Base-by-base conservation (phyloP, 2,113 vertebrate species). In the Neotoma lepida region DNA sequence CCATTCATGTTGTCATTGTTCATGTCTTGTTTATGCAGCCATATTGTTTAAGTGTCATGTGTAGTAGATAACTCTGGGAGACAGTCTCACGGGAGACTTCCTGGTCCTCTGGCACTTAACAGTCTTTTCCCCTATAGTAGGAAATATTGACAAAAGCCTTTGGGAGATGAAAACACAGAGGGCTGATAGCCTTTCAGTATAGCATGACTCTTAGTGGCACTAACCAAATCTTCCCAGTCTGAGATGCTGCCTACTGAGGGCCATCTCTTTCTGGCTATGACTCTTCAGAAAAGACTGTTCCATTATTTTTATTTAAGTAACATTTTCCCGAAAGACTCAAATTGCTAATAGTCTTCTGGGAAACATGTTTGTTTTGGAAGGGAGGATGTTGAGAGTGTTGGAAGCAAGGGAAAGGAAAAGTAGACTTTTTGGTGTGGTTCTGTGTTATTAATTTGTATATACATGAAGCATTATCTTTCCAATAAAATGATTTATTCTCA, bases 281-380 rank as follows among this genome's bases (percentile, higher is more conserved):
- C 18, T 71, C 18, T 71, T 71, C 20, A 71, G 8, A 41, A 87
- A 58, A 71, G 14, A 81, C 6, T 46, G 39, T 76, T 70, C 17
- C 76, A 46, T 80, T 86, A 91, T 70, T 89, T 82, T 90, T 78
- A 92, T 88, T 77, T 30, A 68, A 92, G 78, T 49, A 85, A 49
- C 39, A 86, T 95, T 70, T 88, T 85, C 87, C 33, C 39, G 88
- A 73, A 87, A 88, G 77, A 17, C 9, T 93, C 66, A 94, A 86
- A 91, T 20, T 88, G 17, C 70, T 94, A 81, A 49, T 2, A 68
- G 17, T 87, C 35, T 93, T 91, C 68, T 80, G 54, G 33, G 28
- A 84, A 92, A 61, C 86, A 13, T 15, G 26, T 5, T 28, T 14
- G 8, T 15, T 30, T 15, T 14, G 24, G 28, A 15, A 6, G 64